These are phyloP conservation scores for Heliconius congener DNA, from an alignment of 1,140 invertebrate genomes.

Conservation along the genomic window DNA sequence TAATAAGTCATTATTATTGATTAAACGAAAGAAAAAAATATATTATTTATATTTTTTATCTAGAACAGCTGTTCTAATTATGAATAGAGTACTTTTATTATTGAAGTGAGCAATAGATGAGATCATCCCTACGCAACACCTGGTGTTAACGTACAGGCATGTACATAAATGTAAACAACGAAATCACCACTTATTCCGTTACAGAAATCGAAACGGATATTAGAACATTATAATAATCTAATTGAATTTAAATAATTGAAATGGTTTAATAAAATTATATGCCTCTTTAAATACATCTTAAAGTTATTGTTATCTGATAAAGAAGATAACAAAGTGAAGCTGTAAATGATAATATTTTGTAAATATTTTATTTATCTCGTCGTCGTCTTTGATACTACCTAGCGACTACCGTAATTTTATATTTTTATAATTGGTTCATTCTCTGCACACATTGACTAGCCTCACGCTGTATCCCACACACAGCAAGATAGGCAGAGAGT, in stretches of 20 bases:
- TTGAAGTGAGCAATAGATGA: constrained; percentile 43
- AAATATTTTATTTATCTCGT: background rate
- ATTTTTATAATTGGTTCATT: too few relatives aligned
- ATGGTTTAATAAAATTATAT: background rate
- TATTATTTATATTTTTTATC: background rate
- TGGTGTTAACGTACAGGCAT: constrained; percentile 27
- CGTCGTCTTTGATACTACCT: background rate
- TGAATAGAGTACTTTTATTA: constrained; percentile 14
- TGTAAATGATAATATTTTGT: background rate
- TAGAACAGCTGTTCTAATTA: constrained; percentile 25
- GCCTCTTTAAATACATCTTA: background rate
- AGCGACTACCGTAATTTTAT: too few relatives aligned
- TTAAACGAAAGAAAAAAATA: background rate
- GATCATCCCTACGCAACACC: constrained; percentile 40
- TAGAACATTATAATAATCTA: background rate
- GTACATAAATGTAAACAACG: constrained; percentile 20
- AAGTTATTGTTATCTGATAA: constrained; percentile 15
- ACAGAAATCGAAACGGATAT: background rate
- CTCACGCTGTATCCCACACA: too few relatives aligned
- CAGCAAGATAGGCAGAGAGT: too few relatives aligned
- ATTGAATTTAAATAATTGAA: background rate
- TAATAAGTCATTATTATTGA: background rate
- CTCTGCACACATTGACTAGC: too few relatives aligned
- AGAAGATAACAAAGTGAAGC: background rate
- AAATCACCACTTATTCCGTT: constrained; percentile 24